These are phyloP conservation scores for Ophiodon elongatus DNA, from an alignment of 2,113 vertebrate species.

Conservation along the genomic window DNA sequence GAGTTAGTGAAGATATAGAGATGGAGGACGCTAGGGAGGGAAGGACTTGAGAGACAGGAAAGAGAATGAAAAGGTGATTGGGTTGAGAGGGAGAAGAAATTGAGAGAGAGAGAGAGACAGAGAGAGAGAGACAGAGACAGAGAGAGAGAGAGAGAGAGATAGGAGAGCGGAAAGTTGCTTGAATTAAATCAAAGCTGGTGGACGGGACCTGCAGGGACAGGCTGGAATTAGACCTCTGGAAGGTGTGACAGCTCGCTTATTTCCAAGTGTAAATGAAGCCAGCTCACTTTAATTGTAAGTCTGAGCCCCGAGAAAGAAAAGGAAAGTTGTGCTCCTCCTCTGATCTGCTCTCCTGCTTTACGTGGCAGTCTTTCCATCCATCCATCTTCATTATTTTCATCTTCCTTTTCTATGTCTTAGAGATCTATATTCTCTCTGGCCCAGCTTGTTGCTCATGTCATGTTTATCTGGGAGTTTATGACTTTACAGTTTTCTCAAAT, in stretches of 20 bases:
- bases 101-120: slow-evolving; percentile 54
- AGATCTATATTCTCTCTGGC: slow-evolving; percentile 17
- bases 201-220: slow-evolving; percentile 52
- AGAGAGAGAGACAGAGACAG: slow-evolving; percentile 29
- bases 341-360: slow-evolving; percentile 11
- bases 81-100: slow-evolving; percentile 43
- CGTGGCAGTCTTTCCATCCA: slow-evolving; percentile 26
- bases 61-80: slow-evolving; percentile 39
- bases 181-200: slow-evolving; percentile 74
- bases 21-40: slow-evolving; percentile 13
- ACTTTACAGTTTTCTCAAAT: slow-evolving; percentile 18
- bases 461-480: slow-evolving; percentile 11
- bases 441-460: slow-evolving; percentile 13
- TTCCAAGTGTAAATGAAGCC: slow-evolving; percentile 70
- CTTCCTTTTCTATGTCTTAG: slow-evolving; percentile 10
- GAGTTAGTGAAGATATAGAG: slow-evolving; percentile 24
- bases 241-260: slow-evolving; percentile 76
- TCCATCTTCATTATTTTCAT: slow-evolving; percentile 30
- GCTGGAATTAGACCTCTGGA: slow-evolving; percentile 57
- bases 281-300: slow-evolving; percentile 70
- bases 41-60: slow-evolving; percentile 22
- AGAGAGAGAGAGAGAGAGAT: slow-evolving; percentile 36
- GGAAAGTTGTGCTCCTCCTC: slow-evolving; percentile 36
- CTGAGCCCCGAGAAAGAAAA: slow-evolving; percentile 23
- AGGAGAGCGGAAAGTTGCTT: slow-evolving; percentile 53